phyloP scores from a whole-genome alignment of 2,113 vertebrate species.

The Vimba vimba region DNA sequence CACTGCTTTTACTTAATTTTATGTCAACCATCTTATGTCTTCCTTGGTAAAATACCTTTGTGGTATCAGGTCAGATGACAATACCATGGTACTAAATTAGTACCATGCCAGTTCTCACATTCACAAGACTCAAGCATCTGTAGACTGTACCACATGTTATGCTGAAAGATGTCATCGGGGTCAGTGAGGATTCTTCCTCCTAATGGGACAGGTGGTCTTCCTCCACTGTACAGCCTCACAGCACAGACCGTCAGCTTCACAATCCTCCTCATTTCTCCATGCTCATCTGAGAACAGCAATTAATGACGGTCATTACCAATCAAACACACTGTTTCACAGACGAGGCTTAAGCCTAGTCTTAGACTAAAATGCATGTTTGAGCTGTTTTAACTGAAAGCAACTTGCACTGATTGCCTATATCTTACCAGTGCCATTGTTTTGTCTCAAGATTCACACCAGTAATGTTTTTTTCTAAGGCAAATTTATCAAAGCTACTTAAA shows the following conservation, averaged over 20 bases:
- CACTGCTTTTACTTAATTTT: no score
- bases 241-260: conserved; percentile 68
- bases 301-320: neutral
- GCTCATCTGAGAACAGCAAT: neutral
- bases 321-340: no score
- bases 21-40: no score
- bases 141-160: conserved; percentile 88
- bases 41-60: no score
- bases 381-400: no score
- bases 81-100: neutral
- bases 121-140: neutral
- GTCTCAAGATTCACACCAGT: no score
- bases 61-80: neutral
- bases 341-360: no score
- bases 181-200: conserved; percentile 87
- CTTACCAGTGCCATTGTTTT: no score
- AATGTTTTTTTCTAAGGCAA: no score
- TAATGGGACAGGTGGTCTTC: conserved; percentile 80
- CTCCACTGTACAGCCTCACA: conserved; percentile 70
- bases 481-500: no score
- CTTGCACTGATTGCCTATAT: no score
- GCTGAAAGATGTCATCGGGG: conserved; percentile 84
- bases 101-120: neutral
- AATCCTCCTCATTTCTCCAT: conserved; percentile 73
- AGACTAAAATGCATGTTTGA: no score